phyloP scores from a whole-genome alignment of 2,888 invertebrate species.

The Aplocera efformata region DNA sequence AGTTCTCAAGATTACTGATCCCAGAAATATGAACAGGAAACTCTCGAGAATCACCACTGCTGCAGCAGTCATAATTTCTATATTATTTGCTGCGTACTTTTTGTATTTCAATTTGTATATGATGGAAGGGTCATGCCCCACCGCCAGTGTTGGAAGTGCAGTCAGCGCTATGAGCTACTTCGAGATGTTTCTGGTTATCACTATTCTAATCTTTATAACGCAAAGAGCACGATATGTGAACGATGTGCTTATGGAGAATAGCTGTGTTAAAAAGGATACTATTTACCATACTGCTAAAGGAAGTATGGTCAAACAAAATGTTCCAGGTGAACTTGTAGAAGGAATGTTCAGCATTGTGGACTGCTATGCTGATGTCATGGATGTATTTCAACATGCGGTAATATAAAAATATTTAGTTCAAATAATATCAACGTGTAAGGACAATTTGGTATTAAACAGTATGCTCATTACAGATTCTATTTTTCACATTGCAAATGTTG shows the following conservation, averaged over 20 bases:
- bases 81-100: constrained; percentile 24
- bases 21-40: constrained; percentile 33
- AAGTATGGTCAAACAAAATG: constrained; percentile 6
- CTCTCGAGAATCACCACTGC: constrained; percentile 22
- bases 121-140: constrained; percentile 32
- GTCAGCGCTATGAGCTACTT: constrained; percentile 32
- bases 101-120: constrained; percentile 31
- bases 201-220: constrained; percentile 38
- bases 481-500: constrained; percentile 42
- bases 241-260: constrained; percentile 30
- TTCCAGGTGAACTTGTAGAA: constrained; percentile 29
- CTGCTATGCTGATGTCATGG: constrained; percentile 40
- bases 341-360: constrained; percentile 42
- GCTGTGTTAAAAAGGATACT: constrained; percentile 5
- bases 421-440: not conserved
- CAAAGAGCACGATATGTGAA: constrained; percentile 43
- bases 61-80: constrained; percentile 8
- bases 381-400: constrained; percentile 47
- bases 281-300: constrained; percentile 5
- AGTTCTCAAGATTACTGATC: constrained; percentile 36
- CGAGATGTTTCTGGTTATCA: constrained; percentile 38
- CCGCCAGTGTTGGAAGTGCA: constrained; percentile 27
- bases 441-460: too few species aligned
- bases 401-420: constrained; percentile 10
- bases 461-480: constrained; percentile 44